Evolutionary conservation across 2,888 invertebrate species (phyloP), one percentile per base, ranked within the genome.

Genomic region (Trachelus tabidus): DNA sequence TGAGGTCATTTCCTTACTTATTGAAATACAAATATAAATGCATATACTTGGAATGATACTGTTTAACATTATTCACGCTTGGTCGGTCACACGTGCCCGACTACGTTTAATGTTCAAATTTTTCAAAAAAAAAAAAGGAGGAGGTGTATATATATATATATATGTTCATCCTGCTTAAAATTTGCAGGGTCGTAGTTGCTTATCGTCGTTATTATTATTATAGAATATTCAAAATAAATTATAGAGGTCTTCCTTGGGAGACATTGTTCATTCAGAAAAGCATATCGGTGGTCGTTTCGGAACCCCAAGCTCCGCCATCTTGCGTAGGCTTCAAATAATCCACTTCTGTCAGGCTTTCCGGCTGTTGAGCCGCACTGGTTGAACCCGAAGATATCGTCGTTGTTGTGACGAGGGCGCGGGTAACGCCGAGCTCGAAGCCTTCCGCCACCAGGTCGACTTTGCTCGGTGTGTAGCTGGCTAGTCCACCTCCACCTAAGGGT

Each of bases 381-480:
- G 81, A 35, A 6, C 81, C 77, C n/a, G 83, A 75, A 15, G 87
- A 82, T 75, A 88, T 87, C 75, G 90, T 81, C 79, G 87, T 82
- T 68, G 84, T 82, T 3, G 85, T 77, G 56, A 86, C 92, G 83
- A 91, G 92, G 85, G 93, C 93, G 87, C 96, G 94, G 82, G 96
- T 95, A 79, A 97, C 94, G 76, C 97, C 97, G 81, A 97, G 93
- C 92, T 96, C 95, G 93, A 97, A 97, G 81, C 94, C 93, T 84
- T 94, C 93, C 87, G 92, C 94, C 85, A 93, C 93, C 84, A 93
- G 94, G 83, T 93, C 92, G 77, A 94, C 94, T 93, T 96, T 96
- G 93, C 96, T 94, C 80, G 97, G 97, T 87, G 96, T 97, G 93
- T 97, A 97, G 89, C 95, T 96, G 83, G 96, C 94, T 91, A 97